A percentile compares a stretch with the other conserved stretches of the same genome.
Conservation (phyloP, 1,140 invertebrate genomes). For the Leptopilina boulardi region DNA sequence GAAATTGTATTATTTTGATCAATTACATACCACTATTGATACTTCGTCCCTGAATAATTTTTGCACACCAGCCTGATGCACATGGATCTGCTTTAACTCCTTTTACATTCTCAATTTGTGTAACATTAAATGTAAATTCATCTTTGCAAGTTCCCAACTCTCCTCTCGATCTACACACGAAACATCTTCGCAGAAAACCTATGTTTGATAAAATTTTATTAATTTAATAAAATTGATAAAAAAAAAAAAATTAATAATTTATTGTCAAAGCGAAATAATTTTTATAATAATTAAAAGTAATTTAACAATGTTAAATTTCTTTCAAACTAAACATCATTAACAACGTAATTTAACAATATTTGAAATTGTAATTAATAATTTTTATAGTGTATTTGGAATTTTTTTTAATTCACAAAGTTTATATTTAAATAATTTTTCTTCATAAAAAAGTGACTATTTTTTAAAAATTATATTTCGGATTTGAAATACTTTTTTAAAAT, state of each 20-base stretch:
- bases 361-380: too few relatives aligned
- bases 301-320: too few relatives aligned
- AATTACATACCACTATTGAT: slow-evolving; percentile 72
- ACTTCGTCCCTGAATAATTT: slow-evolving; percentile 88
- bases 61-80: slow-evolving; percentile 94
- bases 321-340: too few relatives aligned
- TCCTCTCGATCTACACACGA: slow-evolving; percentile 89
- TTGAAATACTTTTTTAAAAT: too few relatives aligned
- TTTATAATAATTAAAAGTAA: too few relatives aligned
- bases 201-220: background rate
- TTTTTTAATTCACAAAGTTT: too few relatives aligned
- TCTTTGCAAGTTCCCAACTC: slow-evolving; percentile 92
- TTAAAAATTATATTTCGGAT: too few relatives aligned
- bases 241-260: background rate
- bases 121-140: slow-evolving; percentile 87
- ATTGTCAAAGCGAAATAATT: too few relatives aligned
- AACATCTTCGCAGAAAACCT: slow-evolving; percentile 80
- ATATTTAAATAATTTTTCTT: too few relatives aligned
- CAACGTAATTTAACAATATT: too few relatives aligned
- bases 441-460: too few relatives aligned
- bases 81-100: slow-evolving; percentile 88
- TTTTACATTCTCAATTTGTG: slow-evolving; percentile 80
- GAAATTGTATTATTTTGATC: slow-evolving; percentile 25
- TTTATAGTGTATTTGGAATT: too few relatives aligned
- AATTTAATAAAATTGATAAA: background rate